These are phyloP conservation scores for Montipora foliosa DNA, from an alignment of 64 coral and sea anemone genomes.

Conservation along the genomic window DNA sequence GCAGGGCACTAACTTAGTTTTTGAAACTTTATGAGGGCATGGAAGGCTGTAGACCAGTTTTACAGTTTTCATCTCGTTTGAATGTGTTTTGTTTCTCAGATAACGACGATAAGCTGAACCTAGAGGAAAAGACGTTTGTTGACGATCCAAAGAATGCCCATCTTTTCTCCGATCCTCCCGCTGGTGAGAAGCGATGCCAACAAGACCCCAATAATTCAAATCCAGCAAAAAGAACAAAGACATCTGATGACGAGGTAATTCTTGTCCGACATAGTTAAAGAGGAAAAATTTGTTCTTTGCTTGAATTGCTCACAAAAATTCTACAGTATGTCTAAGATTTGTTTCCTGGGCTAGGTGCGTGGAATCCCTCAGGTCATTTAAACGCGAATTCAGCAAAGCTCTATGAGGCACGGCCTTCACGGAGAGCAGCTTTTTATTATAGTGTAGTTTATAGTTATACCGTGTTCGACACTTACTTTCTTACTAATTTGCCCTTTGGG, in stretches of 20 bases:
- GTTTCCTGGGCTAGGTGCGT: too few species aligned
- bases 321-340: too few species aligned
- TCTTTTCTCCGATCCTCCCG: slow-evolving; percentile 1
- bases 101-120: not conserved
- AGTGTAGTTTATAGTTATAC: too few species aligned
- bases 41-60: not conserved
- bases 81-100: not conserved
- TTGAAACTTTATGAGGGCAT: not conserved
- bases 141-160: not conserved
- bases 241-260: not conserved
- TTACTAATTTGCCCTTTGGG: too few species aligned
- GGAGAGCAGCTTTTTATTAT: too few species aligned
- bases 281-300: too few species aligned
- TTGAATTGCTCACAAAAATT: too few species aligned
- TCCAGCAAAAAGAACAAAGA: not conserved
- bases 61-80: not conserved
- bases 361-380: too few species aligned
- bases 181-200: not conserved
- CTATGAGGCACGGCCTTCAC: too few species aligned
- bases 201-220: not conserved
- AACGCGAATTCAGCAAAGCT: too few species aligned
- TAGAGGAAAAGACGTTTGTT: not conserved
- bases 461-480: too few species aligned
- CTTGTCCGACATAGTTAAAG: too few species aligned
- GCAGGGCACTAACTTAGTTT: slow-evolving; percentile 5